These are phyloP conservation scores for Megalops cyprinoides DNA, from an alignment of 2,797 vertebrate genomes.

Conservation along the genomic window DNA sequence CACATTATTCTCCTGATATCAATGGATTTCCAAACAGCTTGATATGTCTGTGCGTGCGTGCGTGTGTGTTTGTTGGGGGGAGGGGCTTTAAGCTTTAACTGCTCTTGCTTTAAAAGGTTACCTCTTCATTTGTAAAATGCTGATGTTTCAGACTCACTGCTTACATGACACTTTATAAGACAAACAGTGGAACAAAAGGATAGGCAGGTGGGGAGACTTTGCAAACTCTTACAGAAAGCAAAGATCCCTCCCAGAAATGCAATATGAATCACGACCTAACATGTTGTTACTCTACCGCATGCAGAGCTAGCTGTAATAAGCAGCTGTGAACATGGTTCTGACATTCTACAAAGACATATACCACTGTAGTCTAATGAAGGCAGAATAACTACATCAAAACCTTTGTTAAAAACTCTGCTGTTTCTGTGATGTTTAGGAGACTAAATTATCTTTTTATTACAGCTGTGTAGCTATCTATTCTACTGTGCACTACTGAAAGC, in stretches of 20 bases:
- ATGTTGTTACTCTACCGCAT: too few species aligned
- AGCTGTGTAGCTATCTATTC: background rate
- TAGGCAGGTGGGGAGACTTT: background rate
- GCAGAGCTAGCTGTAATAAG: too few species aligned
- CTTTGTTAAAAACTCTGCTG: slow-evolving; percentile 9
- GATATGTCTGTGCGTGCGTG: background rate
- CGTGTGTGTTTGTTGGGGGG: too few species aligned
- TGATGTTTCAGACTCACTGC: too few species aligned
- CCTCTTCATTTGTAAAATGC: too few species aligned
- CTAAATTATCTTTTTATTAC: background rate
- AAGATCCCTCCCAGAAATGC: background rate
- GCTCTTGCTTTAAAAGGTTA: too few species aligned
- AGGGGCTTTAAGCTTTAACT: too few species aligned
- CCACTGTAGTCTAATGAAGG: background rate
- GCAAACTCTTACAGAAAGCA: background rate
- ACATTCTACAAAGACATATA: background rate
- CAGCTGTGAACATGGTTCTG: background rate
- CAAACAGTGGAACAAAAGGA: background rate
- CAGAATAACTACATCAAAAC: slow-evolving; percentile 1
- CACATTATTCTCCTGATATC: background rate
- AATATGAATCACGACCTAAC: too few species aligned
- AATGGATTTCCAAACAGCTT: background rate
- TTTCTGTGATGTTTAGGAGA: background rate
- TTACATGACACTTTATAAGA: background rate
- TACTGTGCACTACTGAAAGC: too few species aligned